Evolutionary conservation across 1,140 invertebrate species (phyloP).

Genomic region (Drosophila orosa): DNA sequence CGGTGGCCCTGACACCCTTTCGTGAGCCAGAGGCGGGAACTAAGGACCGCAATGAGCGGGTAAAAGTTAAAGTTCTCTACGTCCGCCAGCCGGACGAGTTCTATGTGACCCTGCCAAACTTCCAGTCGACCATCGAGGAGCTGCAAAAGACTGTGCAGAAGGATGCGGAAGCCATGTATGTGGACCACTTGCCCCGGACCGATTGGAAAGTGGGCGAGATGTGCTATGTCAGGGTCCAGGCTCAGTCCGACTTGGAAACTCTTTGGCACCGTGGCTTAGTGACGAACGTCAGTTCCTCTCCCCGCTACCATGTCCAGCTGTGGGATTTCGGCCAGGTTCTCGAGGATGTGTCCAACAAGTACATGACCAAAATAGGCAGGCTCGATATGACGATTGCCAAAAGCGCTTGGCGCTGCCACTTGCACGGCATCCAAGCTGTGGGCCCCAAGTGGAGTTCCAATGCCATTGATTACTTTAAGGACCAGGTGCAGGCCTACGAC

Average conservation of each 20-base stretch:
- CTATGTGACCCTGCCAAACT: constrained; percentile 61
- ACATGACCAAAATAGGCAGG: constrained; percentile 31
- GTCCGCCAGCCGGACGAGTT: constrained; percentile 65
- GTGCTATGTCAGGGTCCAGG: constrained; percentile 42
- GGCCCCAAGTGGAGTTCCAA: constrained; percentile 19
- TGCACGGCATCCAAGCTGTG: constrained; percentile 30
- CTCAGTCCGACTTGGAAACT: constrained; percentile 19
- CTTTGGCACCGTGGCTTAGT: constrained; percentile 56
- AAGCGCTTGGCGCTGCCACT: constrained; percentile 38
- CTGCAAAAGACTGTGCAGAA: constrained; percentile 33
- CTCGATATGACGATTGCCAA: background rate
- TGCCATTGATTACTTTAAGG: constrained; percentile 44
- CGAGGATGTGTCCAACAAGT: background rate
- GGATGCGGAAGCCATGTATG: constrained; percentile 5
- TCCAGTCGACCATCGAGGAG: constrained; percentile 16
- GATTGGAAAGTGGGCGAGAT: constrained; percentile 48
- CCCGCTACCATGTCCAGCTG: constrained; percentile 36
- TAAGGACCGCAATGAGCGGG: constrained; percentile 13
- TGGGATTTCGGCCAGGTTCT: constrained; percentile 55
- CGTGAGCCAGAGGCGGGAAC: background rate
- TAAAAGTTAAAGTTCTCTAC: constrained; percentile 27
- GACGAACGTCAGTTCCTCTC: background rate
- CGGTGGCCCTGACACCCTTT: background rate
- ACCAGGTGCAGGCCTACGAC: constrained; percentile 27
- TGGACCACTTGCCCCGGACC: background rate